Evolutionary conservation across 2,113 vertebrate genomes (phyloP), one percentile per base, ranked within the genome.

Genomic region (Pedetes capensis): DNA sequence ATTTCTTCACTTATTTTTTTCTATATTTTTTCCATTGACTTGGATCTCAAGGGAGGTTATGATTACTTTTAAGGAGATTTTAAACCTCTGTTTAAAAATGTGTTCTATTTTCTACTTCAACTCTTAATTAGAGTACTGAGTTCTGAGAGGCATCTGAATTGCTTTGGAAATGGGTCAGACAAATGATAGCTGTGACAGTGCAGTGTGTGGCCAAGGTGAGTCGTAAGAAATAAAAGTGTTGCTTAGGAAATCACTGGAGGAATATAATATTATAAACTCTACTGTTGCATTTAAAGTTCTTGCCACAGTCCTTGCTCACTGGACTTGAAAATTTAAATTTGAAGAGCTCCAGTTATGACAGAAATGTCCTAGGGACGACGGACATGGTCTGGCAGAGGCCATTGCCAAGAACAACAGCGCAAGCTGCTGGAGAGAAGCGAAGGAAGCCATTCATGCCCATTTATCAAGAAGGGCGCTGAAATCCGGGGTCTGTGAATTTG

Each of bases 281-380:
- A 71, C 87, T 87, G 34, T 87, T 1, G 0, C 80, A 93, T 87
- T 95, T 93, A 81, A 78, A 89, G 95, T 81, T 93, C 83, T 91
- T 37, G 72, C 32, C 17, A 29, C 6, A 11, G 82, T 66, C 61
- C 47, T 82, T 91, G 79, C n/a, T 85, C 80, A 44, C 32, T 89
- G 71, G 79, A 82, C 88, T 92, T 94, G 59, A 89, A 91, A 64
- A 89, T 89, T 79, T 94, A 91, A 64, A 89, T 89, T 79, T 94
- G 78, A 97, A 80, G 53, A 91, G n/a, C 34, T 87, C 79, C 27
- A 47, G 66, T 80, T 34, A 84, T 87, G 76, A 63, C 34, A 81
- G 74, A 89, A 88, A 37, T 55, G 39, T 71, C n/a, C 8, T 20
- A 1, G 4, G 44, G 89, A 39, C 47, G 69, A 53, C 29, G 20